Conservation (phyloP, 2,888 invertebrate species). For the Nymphalis c-album region DNA sequence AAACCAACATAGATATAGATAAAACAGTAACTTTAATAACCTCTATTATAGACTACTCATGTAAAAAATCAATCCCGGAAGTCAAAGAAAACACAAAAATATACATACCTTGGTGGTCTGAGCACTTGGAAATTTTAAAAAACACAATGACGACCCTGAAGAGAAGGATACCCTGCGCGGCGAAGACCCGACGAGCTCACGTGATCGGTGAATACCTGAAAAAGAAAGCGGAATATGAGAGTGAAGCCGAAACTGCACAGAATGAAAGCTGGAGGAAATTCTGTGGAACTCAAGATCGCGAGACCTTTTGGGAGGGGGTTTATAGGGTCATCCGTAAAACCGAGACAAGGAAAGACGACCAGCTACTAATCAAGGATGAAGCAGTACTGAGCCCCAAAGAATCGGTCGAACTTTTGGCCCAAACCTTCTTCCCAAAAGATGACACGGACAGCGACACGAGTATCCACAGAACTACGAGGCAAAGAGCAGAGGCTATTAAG, state of each 20-base stretch:
- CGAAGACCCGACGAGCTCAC: slow-evolving; percentile 4
- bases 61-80: background rate
- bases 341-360: background rate
- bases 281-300: slow-evolving; percentile 34
- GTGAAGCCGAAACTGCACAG: slow-evolving; percentile 17
- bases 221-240: slow-evolving; percentile 22
- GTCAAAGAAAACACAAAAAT: background rate
- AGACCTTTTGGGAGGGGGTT: slow-evolving; percentile 34
- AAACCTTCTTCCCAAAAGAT: slow-evolving; percentile 4
- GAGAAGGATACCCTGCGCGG: slow-evolving; percentile 10
- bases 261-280: slow-evolving; percentile 36
- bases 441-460: background rate
- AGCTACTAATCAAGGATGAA: background rate
- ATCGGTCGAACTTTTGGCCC: background rate
- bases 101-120: background rate
- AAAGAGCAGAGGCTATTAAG: no score
- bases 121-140: background rate
- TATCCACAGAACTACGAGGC: no score
- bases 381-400: background rate
- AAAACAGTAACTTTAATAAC: background rate
- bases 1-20: background rate
- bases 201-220: slow-evolving; percentile 29
- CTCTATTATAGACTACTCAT: background rate
- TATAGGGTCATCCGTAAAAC: background rate
- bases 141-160: background rate